Conservation (phyloP, 1,140 invertebrate species). For the Brachionus manjavacas region DNA sequence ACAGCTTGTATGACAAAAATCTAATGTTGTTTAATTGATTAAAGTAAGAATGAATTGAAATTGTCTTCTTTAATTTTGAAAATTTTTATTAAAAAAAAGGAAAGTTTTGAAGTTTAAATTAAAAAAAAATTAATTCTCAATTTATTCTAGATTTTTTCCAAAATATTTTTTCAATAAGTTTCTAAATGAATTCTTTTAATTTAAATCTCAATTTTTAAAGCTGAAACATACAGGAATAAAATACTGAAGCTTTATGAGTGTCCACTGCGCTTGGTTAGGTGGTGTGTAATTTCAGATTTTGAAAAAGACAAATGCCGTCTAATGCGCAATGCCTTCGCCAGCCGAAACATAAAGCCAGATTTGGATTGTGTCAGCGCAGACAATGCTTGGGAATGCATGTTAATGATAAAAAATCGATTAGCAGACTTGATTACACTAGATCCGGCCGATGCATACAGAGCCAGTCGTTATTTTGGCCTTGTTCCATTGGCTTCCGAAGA, state of each 20-base stretch:
- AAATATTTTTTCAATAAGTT: too few relatives aligned
- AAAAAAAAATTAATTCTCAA: too few relatives aligned
- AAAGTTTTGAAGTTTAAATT: too few relatives aligned
- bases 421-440: slow-evolving; percentile 59
- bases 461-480: slow-evolving; percentile 54
- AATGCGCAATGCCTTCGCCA: slow-evolving; percentile 79
- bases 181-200: background rate
- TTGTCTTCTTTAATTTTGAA: too few relatives aligned
- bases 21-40: too few relatives aligned
- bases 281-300: slow-evolving; percentile 79
- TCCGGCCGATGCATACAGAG: slow-evolving; percentile 56
- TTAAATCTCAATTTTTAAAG: background rate
- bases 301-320: slow-evolving; percentile 86
- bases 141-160: too few relatives aligned
- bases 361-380: slow-evolving; percentile 77
- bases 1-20: too few relatives aligned
- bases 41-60: too few relatives aligned
- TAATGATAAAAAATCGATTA: slow-evolving; percentile 65
- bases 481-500: slow-evolving; percentile 56
- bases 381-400: slow-evolving; percentile 84
- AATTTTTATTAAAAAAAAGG: too few relatives aligned
- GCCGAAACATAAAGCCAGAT: slow-evolving; percentile 81
- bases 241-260: slow-evolving; percentile 37
- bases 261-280: slow-evolving; percentile 45
- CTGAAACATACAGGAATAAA: slow-evolving; percentile 33